Percentiles rank a stretch among this genome's conserved stretches.
phyloP scores from a whole-genome alignment of 2,113 vertebrate species.

The Rhinolophus sinicus region DNA sequence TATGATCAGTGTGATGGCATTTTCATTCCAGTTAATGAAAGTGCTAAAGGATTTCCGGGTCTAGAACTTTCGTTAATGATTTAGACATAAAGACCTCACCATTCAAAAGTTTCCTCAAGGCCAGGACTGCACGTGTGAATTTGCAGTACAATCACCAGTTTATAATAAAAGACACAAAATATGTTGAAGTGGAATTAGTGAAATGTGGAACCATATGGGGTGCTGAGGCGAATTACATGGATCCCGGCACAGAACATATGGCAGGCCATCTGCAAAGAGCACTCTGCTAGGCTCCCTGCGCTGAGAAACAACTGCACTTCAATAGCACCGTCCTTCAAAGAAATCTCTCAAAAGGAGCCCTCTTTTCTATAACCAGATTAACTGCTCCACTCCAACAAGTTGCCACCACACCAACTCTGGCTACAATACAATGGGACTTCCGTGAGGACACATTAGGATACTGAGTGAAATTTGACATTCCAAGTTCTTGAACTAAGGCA shows the following conservation, averaged over 20 bases:
- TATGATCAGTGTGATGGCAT: background rate
- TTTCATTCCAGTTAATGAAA: constrained; percentile 37
- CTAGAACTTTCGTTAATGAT: constrained; percentile 14
- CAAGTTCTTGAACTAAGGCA: background rate
- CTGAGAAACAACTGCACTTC: constrained; percentile 45
- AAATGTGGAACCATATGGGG: constrained; percentile 39
- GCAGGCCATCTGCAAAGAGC: constrained; percentile 43
- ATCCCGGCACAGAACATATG: constrained; percentile 64
- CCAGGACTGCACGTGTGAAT: background rate
- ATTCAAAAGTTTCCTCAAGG: constrained; percentile 23
- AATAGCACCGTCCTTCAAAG: constrained; percentile 47
- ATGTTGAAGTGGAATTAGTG: background rate
- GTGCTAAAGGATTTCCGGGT: constrained; percentile 25
- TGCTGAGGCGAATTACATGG: background rate
- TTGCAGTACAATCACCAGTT: background rate
- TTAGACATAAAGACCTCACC: constrained; percentile 27
- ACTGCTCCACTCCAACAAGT: background rate
- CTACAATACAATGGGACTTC: background rate
- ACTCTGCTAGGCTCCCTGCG: background rate
- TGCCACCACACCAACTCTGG: background rate
- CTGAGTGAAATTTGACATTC: background rate
- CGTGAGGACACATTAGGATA: background rate
- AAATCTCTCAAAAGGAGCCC: constrained; percentile 24
- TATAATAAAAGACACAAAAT: constrained; percentile 63
- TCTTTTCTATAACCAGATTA: background rate